A percentile compares a stretch with the other conserved stretches of the same genome.
These are phyloP conservation scores for Paramormyrops hopkinsi DNA, from an alignment of 2,797 vertebrate genomes.

Conservation along the genomic window DNA sequence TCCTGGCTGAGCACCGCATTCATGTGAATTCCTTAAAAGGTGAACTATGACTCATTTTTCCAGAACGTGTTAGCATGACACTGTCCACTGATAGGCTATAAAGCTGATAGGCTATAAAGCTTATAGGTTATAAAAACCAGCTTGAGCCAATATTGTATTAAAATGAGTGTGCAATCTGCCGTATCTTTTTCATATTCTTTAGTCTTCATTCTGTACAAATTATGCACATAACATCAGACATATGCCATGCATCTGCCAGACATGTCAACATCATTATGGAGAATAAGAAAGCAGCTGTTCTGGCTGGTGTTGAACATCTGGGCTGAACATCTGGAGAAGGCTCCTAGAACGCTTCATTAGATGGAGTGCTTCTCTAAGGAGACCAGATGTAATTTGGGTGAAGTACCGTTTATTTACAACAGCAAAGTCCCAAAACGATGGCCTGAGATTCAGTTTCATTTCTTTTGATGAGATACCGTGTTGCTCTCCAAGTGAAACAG, in stretches of 20 bases:
- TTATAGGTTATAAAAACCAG: background rate
- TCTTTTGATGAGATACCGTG: background rate
- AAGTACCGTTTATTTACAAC: background rate
- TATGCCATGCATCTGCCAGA: background rate
- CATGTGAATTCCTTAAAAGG: background rate
- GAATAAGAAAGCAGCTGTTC: background rate
- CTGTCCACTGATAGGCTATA: background rate
- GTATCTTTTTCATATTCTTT: background rate
- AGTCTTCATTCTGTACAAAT: background rate
- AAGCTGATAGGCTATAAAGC: background rate
- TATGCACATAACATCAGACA: background rate
- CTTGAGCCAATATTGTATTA: background rate
- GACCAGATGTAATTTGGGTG: background rate
- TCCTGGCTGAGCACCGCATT: background rate
- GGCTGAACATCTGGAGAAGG: background rate
- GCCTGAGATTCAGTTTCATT: background rate
- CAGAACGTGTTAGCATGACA: background rate
- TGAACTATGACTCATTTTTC: background rate
- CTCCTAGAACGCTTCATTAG: background rate
- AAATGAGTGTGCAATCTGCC: background rate
- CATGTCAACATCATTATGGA: background rate
- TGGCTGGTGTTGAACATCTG: background rate
- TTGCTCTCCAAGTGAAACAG: background rate
- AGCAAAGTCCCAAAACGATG: background rate
- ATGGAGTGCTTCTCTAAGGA: background rate